Base-by-base conservation (phyloP, 2,888 invertebrate species). In the Athalia rosae region DNA sequence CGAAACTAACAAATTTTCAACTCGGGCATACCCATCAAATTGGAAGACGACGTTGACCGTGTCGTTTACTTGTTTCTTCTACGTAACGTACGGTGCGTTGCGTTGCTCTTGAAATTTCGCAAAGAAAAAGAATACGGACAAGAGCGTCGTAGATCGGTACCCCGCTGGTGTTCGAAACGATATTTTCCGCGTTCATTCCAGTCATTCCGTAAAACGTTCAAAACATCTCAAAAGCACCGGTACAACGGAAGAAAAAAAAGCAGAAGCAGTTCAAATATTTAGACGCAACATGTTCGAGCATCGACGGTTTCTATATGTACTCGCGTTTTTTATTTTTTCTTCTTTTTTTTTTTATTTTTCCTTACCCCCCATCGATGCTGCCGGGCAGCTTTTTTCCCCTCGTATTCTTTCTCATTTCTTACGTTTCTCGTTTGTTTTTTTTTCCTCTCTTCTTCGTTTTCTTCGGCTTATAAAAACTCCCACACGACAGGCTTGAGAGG, bases 301-400 rank as follows among this genome's bases (percentile, higher is more conserved):
- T 73, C 66, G 50, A 63, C 56, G 50, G 59, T 58, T 69, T 67
- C 62, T 13, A 11, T 7, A n/a, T 11, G 9, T 4, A 4, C 56
- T 76, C 74, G 76, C 67, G 45, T 66, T 63, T 64, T 73, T 66
- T 80, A 78, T 66, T 56, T 28, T 41, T 28, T 13, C 56, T 43
- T 47, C 63, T 4, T 11, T 45, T 61, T 7, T 3, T 78, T 56
- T 74, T 67, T 43, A 63, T 77, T 50, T 77, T 59, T 66, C 66
- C 58, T 50, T 3, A 9, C 11, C 11, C 7, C 7, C 8, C 11
- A 50, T 7, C 50, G 11, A 50, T 50, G 50, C 7, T 50, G 11
- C 7, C 50, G 7, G 53, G n/a, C 53, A 76, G 48, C n/a, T 85
- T 84, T 80, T 84, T 85, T 83, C 82, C 80, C 78, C 79, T 79